phyloP scores from a whole-genome alignment of 2,113 vertebrate species.

The Meriones unguiculatus region DNA sequence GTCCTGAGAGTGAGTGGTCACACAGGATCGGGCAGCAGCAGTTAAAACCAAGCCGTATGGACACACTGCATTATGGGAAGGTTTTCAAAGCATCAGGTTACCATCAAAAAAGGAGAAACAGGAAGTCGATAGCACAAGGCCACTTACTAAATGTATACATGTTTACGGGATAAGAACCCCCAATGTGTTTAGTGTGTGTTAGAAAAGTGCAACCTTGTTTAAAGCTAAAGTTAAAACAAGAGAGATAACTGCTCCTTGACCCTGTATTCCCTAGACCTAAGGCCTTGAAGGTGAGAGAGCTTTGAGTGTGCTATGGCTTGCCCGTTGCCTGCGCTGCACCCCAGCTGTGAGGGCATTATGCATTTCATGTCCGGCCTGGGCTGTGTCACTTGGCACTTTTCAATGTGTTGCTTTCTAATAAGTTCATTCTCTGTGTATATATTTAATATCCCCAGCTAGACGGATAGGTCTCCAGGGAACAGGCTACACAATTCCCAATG shows the following conservation, averaged over 20 bases:
- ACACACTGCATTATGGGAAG: background rate
- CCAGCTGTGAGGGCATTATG: background rate
- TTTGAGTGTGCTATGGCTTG: accelerated
- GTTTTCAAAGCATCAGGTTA: background rate
- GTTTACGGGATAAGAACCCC: background rate
- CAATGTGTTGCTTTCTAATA: constrained; percentile 48
- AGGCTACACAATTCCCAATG: background rate
- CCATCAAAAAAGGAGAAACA: background rate
- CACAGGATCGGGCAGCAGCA: too few relatives aligned
- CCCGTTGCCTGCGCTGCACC: background rate
- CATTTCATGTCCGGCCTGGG: background rate
- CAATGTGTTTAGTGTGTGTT: background rate
- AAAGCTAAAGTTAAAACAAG: background rate
- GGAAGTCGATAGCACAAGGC: background rate
- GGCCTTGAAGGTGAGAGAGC: background rate
- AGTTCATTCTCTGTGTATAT: background rate
- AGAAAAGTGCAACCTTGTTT: background rate
- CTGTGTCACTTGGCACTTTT: constrained; percentile 61
- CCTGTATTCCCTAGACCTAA: accelerated
- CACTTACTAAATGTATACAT: background rate
- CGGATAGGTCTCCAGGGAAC: background rate
- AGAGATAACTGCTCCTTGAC: background rate
- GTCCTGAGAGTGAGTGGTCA: too few relatives aligned
- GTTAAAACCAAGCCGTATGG: background rate
- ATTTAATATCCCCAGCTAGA: constrained; percentile 16